These are phyloP conservation scores for Phasia obesa DNA, from an alignment of 2,888 invertebrate species.

Conservation along the genomic window DNA sequence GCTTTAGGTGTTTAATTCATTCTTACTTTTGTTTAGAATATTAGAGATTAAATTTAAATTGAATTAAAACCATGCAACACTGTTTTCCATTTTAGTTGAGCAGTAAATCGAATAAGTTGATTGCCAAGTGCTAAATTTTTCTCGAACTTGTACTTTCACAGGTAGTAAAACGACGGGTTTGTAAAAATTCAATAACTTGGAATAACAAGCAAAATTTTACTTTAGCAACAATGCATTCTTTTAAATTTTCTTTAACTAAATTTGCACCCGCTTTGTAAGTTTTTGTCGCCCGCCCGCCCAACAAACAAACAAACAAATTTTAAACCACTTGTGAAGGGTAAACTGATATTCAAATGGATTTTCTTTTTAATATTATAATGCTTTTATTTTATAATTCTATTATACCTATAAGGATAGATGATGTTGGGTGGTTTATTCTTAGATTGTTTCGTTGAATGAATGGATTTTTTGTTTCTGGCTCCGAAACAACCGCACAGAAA, in stretches of 20 bases:
- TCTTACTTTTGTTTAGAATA: too few species aligned
- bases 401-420: slow-evolving; percentile 33
- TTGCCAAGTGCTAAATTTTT: too few species aligned
- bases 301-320: slow-evolving; percentile 4
- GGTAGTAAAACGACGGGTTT: too few species aligned
- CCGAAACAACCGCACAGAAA: slow-evolving; percentile 7
- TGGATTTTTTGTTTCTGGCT: slow-evolving; percentile 17
- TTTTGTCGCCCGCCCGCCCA: background rate
- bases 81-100: too few species aligned
- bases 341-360: slow-evolving; percentile 62
- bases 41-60: too few species aligned
- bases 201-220: too few species aligned
- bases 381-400: slow-evolving; percentile 57
- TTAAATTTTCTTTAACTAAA: background rate
- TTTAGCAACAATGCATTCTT: slow-evolving; percentile 1
- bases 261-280: slow-evolving; percentile 1
- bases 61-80: too few species aligned
- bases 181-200: too few species aligned
- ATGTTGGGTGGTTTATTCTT: slow-evolving; percentile 30
- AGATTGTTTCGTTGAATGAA: slow-evolving; percentile 28
- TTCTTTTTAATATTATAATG: slow-evolving; percentile 58
- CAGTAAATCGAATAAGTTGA: too few species aligned
- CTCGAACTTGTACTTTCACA: too few species aligned
- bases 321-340: slow-evolving; percentile 54
- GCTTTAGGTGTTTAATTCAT: too few species aligned